A percentile compares a stretch with the other conserved stretches of the same genome.
Conservation (phyloP, 2,888 invertebrate genomes). For the Luperina testacea region DNA sequence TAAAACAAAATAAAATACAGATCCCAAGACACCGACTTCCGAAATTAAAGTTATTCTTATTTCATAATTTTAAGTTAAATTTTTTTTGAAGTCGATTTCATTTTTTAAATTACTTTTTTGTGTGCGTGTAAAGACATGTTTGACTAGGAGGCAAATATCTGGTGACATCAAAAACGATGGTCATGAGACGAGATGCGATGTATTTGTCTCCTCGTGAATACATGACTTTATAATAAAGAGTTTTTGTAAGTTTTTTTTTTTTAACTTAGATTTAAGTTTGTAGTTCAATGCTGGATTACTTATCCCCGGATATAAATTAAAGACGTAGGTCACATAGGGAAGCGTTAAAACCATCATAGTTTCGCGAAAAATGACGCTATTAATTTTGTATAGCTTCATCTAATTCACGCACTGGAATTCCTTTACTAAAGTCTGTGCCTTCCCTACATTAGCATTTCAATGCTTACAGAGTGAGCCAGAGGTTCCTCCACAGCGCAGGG, state of each 20-base stretch:
- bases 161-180: not conserved
- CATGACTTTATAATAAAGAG: not conserved
- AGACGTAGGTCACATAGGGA: not conserved
- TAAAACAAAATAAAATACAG: too few species aligned
- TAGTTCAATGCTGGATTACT: not conserved
- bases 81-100: too few species aligned
- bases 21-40: too few species aligned
- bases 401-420: not conserved
- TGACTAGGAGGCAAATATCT: not conserved
- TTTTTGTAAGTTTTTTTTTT: too few species aligned
- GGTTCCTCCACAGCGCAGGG: conserved; percentile 33
- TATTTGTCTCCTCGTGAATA: not conserved
- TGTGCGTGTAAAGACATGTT: not conserved
- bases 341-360: not conserved
- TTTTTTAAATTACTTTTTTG: not conserved
- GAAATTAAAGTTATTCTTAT: too few species aligned
- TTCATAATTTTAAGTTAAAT: too few species aligned
- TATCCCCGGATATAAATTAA: not conserved
- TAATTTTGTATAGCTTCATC: not conserved
- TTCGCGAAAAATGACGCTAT: not conserved
- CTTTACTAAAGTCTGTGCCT: not conserved
- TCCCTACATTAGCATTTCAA: not conserved
- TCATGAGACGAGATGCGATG: not conserved
- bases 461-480: conserved; percentile 79
- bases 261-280: too few species aligned